Evolutionary conservation across 2,113 vertebrate genomes (phyloP).

Genomic region (Mixornis gularis): DNA sequence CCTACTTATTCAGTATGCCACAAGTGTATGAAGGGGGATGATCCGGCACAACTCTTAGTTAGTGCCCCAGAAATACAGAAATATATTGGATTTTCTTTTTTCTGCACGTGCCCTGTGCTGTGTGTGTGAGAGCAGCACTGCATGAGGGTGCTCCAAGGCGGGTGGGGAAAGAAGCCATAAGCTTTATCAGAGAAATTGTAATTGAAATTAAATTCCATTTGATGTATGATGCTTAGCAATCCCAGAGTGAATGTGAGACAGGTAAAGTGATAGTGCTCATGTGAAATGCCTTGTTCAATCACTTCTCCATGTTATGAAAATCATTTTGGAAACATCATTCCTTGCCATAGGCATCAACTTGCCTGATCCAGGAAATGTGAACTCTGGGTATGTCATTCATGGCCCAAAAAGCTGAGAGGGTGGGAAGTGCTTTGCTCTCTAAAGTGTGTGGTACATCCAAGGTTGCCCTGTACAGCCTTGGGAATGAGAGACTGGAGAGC

Average conservation of each 20-base stretch:
- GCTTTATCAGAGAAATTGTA: not conserved
- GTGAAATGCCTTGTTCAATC: not conserved
- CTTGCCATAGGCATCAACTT: not conserved
- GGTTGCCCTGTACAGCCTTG: not conserved
- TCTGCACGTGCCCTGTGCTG: not conserved
- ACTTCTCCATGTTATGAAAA: not conserved
- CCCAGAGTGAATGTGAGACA: not conserved
- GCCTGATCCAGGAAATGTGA: not conserved
- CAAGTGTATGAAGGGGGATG: not conserved
- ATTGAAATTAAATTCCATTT: constrained; percentile 37
- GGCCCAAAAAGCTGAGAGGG: not conserved
- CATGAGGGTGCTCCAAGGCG: accelerated
- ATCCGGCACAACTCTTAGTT: not conserved
- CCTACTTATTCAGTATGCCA: not conserved
- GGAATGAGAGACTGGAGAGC: not conserved
- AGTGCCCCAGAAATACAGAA: not conserved
- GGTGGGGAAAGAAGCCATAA: not conserved
- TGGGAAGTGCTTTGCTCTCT: not conserved
- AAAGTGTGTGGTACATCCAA: no score
- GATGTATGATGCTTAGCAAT: not conserved
- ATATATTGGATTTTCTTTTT: not conserved
- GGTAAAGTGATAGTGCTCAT: not conserved
- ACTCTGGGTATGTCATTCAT: not conserved
- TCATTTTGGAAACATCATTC: not conserved
- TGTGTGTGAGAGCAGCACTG: not conserved